Conservation (phyloP, 2,113 vertebrate genomes). For the Thunnus maccoyii region DNA sequence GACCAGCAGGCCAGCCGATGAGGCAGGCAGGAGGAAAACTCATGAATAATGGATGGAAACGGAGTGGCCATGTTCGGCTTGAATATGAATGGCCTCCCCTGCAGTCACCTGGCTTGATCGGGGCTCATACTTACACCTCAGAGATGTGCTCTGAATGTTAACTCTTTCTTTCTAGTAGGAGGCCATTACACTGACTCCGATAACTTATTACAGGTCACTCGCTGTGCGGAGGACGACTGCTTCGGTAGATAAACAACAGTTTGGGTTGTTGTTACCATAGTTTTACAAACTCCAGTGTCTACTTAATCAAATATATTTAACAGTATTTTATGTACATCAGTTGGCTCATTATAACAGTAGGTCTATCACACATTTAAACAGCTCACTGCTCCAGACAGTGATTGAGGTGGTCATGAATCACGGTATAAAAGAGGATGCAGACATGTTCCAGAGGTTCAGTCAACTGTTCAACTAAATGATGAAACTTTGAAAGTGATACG, state of each 20-base stretch:
- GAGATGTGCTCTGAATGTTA: constrained; percentile 69
- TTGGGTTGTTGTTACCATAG: not conserved
- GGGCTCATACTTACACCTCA: constrained; percentile 64
- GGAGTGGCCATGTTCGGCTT: constrained; percentile 66
- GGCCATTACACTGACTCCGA: constrained; percentile 47
- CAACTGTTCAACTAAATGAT: not conserved
- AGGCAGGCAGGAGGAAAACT: constrained; percentile 55
- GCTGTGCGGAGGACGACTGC: not conserved
- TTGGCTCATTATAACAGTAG: no score
- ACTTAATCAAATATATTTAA: not conserved
- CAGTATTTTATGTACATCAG: no score
- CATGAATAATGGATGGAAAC: constrained; percentile 76
- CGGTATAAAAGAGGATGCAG: not conserved
- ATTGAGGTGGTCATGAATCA: not conserved
- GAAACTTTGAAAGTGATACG: not conserved
- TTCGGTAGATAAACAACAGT: not conserved
- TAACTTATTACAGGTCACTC: constrained; percentile 46
- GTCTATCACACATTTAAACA: not conserved
- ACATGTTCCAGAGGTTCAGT: not conserved
- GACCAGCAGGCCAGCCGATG: constrained; percentile 51
- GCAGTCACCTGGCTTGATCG: constrained; percentile 72
- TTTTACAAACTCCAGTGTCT: not conserved
- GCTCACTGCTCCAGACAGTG: constrained; percentile 12
- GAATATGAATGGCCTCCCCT: constrained; percentile 77
- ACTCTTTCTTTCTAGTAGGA: constrained; percentile 42